These are phyloP conservation scores for Corynorhinus townsendii DNA, from an alignment of 2,113 vertebrate species.

Conservation along the genomic window DNA sequence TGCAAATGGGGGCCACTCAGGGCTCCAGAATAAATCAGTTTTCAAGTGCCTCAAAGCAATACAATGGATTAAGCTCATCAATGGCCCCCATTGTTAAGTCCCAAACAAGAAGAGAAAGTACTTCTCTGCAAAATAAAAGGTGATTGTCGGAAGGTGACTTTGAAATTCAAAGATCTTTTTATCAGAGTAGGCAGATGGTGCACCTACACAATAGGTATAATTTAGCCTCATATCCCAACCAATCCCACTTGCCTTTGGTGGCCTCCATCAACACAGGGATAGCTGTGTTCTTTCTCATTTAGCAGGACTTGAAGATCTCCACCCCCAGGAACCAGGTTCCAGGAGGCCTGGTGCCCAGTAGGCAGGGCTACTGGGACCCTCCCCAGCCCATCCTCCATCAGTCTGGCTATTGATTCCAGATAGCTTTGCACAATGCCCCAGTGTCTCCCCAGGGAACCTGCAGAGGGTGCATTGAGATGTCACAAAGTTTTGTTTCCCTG, in stretches of 20 bases:
- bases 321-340: background rate
- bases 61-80: slow-evolving; percentile 27
- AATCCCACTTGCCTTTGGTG: background rate
- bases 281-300: background rate
- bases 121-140: slow-evolving; percentile 39
- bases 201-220: slow-evolving; percentile 41
- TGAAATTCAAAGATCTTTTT: slow-evolving; percentile 52
- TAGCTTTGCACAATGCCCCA: background rate
- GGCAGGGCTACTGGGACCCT: background rate
- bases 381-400: background rate
- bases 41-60: slow-evolving; percentile 1
- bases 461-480: background rate
- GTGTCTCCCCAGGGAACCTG: background rate
- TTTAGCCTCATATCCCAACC: slow-evolving; percentile 3
- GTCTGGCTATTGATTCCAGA: background rate
- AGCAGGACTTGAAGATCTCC: background rate
- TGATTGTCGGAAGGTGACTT: slow-evolving; percentile 51
- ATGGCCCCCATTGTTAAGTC: slow-evolving; percentile 47
- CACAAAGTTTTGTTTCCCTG: background rate
- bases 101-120: slow-evolving; percentile 30
- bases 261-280: background rate
- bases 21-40: slow-evolving; percentile 17
- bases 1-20: background rate
- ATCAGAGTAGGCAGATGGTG: slow-evolving; percentile 9
- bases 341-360: background rate